Evolutionary conservation across 2,888 invertebrate species (phyloP).

Genomic region (Rhagonycha lutea): DNA sequence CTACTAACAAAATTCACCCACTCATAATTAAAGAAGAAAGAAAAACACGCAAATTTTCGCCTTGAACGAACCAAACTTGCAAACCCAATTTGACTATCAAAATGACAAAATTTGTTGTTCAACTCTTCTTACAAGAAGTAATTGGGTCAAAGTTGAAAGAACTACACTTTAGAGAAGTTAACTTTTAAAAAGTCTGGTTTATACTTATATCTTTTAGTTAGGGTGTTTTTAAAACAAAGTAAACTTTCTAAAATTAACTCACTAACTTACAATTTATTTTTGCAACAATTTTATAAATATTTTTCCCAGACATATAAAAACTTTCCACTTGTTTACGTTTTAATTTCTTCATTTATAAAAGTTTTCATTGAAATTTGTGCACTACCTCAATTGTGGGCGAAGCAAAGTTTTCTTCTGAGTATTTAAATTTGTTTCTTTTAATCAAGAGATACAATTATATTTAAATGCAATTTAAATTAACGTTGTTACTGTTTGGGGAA

Average conservation of each 20-base stretch:
- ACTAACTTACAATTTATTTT: background rate
- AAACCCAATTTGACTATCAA: background rate
- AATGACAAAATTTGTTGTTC: constrained; percentile 23
- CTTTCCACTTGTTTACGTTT: background rate
- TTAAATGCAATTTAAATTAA: background rate
- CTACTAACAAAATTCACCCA: constrained; percentile 11
- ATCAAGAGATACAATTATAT: background rate
- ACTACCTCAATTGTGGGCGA: background rate
- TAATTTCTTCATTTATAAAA: background rate
- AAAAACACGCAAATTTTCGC: background rate
- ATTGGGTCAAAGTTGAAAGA: constrained; percentile 37
- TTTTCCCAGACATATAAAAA: background rate
- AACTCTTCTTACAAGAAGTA: constrained; percentile 33
- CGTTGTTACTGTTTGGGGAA: background rate
- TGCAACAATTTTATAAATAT: background rate
- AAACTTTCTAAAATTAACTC: constrained; percentile 21
- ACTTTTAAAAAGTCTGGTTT: constrained; percentile 28
- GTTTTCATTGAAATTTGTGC: background rate
- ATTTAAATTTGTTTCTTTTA: background rate
- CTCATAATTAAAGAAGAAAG: constrained; percentile 16
- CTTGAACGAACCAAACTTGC: background rate
- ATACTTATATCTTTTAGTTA: constrained; percentile 27
- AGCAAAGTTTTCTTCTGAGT: background rate
- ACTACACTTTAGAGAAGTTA: constrained; percentile 29
- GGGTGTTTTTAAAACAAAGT: constrained; percentile 27